Base-by-base conservation (phyloP, 2,113 vertebrate genomes). In the Narcine bancroftii region DNA sequence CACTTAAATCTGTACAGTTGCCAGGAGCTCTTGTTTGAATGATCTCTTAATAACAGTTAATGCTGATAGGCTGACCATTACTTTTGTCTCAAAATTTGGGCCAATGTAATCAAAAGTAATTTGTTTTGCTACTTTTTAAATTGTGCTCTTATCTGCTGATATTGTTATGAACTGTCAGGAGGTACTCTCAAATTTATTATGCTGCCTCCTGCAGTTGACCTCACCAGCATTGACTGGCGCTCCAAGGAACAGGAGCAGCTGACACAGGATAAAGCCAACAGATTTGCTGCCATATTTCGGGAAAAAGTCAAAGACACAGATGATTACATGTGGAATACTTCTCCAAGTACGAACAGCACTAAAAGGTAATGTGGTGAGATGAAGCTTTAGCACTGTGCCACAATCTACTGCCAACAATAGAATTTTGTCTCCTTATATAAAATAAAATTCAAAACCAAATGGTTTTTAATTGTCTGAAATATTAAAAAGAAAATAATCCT, bases 201-300 rank as follows among this genome's bases (percentile, higher is more conserved):
- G 10, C 69, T 89, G 39, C 21, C 60, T 66, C 63, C 95, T 94
- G 9, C 95, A 99, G 98, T 99, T 94, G 98, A 99, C 94, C 94
- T 99, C 94, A 98, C 97, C 95, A 98, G 97, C 93, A 96, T 99
- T 0, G 96, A 99, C 93, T 96, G 97, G 2, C 96, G 96, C 93
- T 97, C 93, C 81, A 92, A 93, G 71, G 97, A 99, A 93, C 95
- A 89, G 92, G 97, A 99, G 94, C 93, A 93, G 0, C 95, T 97
- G 94, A 97, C 97, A 94, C 93, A 75, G 94, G 95, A 97, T 93
- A 96, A 95, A 92, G 96, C 95, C 29, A 94, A 85, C 50, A 93
- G 93, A 7, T 96, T 99, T 91, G 96, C 97, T 0, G 94, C 93
- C 47, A 93, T 96, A 93, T 99, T 99, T 93, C 92, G 93, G 93